Conservation (phyloP, 2,888 invertebrate genomes). For the Polydrusus cervinus region DNA sequence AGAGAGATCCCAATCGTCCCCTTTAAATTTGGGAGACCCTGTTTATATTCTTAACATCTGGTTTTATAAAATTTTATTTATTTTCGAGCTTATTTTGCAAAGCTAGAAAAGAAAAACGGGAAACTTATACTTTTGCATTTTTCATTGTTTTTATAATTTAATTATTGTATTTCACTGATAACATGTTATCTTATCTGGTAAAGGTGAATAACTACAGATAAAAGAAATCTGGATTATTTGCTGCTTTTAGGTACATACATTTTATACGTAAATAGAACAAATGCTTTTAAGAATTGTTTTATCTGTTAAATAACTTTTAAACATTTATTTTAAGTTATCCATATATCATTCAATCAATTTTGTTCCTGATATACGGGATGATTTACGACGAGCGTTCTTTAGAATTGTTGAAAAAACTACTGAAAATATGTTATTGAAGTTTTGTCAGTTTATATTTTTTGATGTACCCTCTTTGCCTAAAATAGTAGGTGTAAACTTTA, state of each 20-base stretch:
- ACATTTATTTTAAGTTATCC: not conserved
- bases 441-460: too few relatives aligned
- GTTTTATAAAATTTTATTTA: not conserved
- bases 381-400: too few relatives aligned
- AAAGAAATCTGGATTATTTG: constrained; percentile 3
- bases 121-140: not conserved
- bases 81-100: too few relatives aligned
- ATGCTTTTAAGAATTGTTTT: not conserved
- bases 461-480: too few relatives aligned
- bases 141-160: not conserved
- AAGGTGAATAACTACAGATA: not conserved
- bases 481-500: too few relatives aligned
- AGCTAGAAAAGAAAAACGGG: too few relatives aligned
- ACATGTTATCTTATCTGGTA: constrained; percentile 15
- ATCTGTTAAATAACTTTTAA: constrained; percentile 7
- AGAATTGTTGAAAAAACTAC: too few relatives aligned
- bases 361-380: too few relatives aligned
- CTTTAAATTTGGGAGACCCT: too few relatives aligned
- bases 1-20: too few relatives aligned
- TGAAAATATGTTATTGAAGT: too few relatives aligned
- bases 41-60: not conserved
- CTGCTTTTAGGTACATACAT: not conserved
- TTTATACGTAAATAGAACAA: not conserved
- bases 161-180: constrained; percentile 4
- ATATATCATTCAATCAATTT: not conserved